Evolutionary conservation across 2,888 invertebrate species (phyloP).

Genomic region (Cataglyphis livida): DNA sequence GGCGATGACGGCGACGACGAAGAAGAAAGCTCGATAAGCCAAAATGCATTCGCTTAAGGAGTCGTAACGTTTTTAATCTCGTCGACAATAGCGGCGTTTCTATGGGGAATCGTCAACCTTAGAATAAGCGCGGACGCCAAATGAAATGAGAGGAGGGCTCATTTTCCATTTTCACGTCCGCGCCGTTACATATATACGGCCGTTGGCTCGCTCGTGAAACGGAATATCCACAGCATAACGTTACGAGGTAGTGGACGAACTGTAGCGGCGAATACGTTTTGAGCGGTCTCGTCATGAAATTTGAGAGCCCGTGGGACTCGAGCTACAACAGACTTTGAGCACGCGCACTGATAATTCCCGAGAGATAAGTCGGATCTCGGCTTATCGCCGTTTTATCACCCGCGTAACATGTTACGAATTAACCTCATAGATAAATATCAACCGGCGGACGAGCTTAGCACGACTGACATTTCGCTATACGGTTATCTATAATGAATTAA

Average conservation of each 20-base stretch:
- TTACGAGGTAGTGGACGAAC: slow-evolving; percentile 21
- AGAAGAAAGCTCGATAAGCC: slow-evolving; percentile 45
- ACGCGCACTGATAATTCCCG: slow-evolving; percentile 42
- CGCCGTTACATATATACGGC: slow-evolving; percentile 34
- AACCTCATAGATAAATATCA: slow-evolving; percentile 45
- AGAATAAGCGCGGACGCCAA: slow-evolving; percentile 1
- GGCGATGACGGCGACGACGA: neutral
- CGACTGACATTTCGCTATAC: slow-evolving; percentile 8
- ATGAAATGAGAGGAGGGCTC: slow-evolving; percentile 31
- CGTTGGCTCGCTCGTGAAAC: slow-evolving; percentile 45
- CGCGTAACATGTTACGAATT: slow-evolving; percentile 51
- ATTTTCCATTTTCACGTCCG: slow-evolving; percentile 52
- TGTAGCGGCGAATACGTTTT: slow-evolving; percentile 2
- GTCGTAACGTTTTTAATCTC: slow-evolving; percentile 70
- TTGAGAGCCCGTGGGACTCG: slow-evolving; percentile 27
- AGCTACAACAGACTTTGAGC: slow-evolving; percentile 1
- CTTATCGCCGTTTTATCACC: slow-evolving; percentile 48
- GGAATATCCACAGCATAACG: slow-evolving; percentile 25
- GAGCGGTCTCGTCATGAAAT: slow-evolving; percentile 33
- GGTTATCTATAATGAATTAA: slow-evolving; percentile 5
- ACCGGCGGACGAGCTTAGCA: slow-evolving; percentile 13
- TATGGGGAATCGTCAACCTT: slow-evolving; percentile 55
- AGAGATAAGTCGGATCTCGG: slow-evolving; percentile 41
- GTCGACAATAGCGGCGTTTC: slow-evolving; percentile 62
- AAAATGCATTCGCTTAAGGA: slow-evolving; percentile 55